These are phyloP conservation scores for Serilophus lunatus DNA, from an alignment of 2,113 vertebrate species.

Conservation along the genomic window DNA sequence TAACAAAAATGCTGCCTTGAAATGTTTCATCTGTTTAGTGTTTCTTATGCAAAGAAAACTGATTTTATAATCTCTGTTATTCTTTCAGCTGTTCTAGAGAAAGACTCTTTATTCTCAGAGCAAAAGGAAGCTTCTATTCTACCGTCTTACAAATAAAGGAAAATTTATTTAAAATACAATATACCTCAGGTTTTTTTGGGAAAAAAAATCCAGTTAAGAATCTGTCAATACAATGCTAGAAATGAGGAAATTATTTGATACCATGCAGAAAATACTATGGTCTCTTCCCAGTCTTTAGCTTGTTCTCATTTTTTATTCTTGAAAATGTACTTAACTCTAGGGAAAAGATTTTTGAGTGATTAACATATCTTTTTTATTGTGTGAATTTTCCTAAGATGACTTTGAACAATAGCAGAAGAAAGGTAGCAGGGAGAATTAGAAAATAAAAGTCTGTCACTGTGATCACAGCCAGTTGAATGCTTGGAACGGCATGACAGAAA, in stretches of 20 bases:
- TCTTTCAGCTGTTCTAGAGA: not conserved
- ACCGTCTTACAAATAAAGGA: not conserved
- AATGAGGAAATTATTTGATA: not conserved
- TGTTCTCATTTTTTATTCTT: not conserved
- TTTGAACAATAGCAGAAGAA: not conserved
- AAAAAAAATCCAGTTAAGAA: not conserved
- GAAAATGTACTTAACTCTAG: not conserved
- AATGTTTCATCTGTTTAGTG: not conserved
- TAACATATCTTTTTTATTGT: not conserved
- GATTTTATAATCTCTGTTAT: not conserved
- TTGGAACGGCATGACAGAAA: not conserved
- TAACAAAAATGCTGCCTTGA: not conserved
- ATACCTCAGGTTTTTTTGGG: rapidly evolving
- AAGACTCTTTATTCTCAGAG: not conserved
- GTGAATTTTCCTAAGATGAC: not conserved
- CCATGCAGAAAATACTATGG: not conserved
- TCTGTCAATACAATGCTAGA: not conserved
- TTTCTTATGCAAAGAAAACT: not conserved
- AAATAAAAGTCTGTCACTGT: not conserved
- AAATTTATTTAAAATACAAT: not conserved
- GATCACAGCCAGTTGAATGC: not conserved
- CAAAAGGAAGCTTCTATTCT: not conserved
- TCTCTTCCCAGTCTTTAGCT: not conserved
- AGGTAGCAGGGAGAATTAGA: not conserved
- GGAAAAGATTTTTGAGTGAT: not conserved